phyloP scores from a whole-genome alignment of 2,888 invertebrate genomes.

The Drosophila fulvimacula region DNA sequence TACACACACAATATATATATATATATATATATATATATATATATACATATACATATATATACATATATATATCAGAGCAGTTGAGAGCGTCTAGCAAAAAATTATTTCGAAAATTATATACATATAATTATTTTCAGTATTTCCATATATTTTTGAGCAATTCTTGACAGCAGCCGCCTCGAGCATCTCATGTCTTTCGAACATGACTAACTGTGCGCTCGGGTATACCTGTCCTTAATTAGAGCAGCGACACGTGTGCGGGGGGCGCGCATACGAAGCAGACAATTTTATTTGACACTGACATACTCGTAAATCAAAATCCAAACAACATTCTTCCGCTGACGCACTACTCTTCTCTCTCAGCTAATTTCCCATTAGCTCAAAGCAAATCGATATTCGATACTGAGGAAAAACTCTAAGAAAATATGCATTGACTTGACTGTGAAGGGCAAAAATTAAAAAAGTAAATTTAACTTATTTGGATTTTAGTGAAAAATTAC shows the following conservation, averaged over 20 bases:
- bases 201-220: slow-evolving; percentile 58
- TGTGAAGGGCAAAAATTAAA: not conserved
- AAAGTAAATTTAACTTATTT: not conserved
- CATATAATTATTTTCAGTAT: slow-evolving; percentile 55
- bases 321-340: slow-evolving; percentile 24
- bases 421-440: not conserved
- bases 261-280: slow-evolving; percentile 1
- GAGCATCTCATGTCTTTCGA: slow-evolving; percentile 28
- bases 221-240: slow-evolving; percentile 55
- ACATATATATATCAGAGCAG: slow-evolving; percentile 54
- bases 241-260: slow-evolving; percentile 37
- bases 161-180: slow-evolving; percentile 43
- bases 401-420: not conserved
- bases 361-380: slow-evolving; percentile 1
- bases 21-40: not conserved
- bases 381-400: slow-evolving; percentile 3
- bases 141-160: slow-evolving; percentile 66
- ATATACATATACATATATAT: not conserved
- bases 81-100: slow-evolving; percentile 52
- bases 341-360: slow-evolving; percentile 38
- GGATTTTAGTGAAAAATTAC: not conserved
- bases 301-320: slow-evolving; percentile 51
- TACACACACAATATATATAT: not conserved
- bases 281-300: slow-evolving; percentile 32
- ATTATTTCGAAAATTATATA: slow-evolving; percentile 48